Conservation (phyloP, 2,797 vertebrate species). For the Chiloscyllium punctatum region DNA sequence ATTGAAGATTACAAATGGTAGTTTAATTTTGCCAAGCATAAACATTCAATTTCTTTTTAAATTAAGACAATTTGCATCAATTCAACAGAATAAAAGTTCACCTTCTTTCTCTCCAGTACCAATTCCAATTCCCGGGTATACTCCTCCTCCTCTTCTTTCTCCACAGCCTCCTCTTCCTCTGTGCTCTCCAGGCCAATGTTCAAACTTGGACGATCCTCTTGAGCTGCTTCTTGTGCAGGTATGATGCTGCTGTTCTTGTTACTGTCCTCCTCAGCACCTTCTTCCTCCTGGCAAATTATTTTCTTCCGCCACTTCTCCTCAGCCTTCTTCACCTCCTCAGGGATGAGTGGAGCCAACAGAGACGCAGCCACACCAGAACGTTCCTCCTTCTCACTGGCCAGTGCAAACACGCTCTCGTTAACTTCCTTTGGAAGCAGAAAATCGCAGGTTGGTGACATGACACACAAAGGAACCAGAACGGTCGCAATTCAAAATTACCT, state of each 20-base stretch:
- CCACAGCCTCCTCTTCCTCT: slow-evolving; percentile 47
- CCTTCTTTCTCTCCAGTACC: slow-evolving; percentile 91
- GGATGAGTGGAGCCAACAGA: slow-evolving; percentile 81
- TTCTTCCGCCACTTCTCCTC: slow-evolving; percentile 92
- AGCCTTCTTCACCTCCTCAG: slow-evolving; percentile 82
- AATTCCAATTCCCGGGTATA: slow-evolving; percentile 88
- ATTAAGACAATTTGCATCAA: background rate
- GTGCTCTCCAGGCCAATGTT: background rate
- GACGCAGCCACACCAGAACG: slow-evolving; percentile 81
- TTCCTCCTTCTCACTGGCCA: slow-evolving; percentile 85
- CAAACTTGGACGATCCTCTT: background rate
- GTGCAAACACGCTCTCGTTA: slow-evolving; percentile 84
- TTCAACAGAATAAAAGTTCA: slow-evolving; percentile 43
- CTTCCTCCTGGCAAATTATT: slow-evolving; percentile 76
- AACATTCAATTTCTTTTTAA: background rate
- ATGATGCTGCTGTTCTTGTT: slow-evolving; percentile 45
- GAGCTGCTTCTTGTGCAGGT: slow-evolving; percentile 42
- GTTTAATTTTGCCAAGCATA: background rate
- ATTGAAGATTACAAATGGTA: background rate
- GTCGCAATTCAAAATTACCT: background rate
- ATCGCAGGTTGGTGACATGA: background rate
- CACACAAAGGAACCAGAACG: background rate
- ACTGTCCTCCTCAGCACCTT: slow-evolving; percentile 47
- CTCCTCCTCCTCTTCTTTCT: slow-evolving; percentile 80
- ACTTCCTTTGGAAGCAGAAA: slow-evolving; percentile 67